Conservation (phyloP, 2,113 vertebrate genomes). For the Corythoichthys haematopterus region DNA sequence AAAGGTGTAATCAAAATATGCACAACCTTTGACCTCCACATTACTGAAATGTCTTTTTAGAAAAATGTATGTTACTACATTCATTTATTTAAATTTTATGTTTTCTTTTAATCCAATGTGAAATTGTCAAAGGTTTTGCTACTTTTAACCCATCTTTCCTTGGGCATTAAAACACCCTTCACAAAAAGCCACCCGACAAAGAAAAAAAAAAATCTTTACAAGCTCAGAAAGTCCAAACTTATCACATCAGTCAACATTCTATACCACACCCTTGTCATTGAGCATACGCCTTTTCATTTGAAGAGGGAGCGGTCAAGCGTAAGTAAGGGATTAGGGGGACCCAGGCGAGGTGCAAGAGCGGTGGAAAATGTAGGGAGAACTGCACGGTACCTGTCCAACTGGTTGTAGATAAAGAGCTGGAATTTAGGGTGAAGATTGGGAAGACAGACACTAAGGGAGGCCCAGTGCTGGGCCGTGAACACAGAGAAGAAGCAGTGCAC, state of each 20-base stretch:
- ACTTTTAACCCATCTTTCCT: slow-evolving; percentile 55
- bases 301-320: slow-evolving; percentile 63
- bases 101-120: neutral
- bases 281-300: slow-evolving; percentile 91
- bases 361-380: slow-evolving; percentile 43
- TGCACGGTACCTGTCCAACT: slow-evolving; percentile 99
- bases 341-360: slow-evolving; percentile 49
- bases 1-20: slow-evolving; percentile 48
- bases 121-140: slow-evolving; percentile 41
- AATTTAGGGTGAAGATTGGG: slow-evolving; percentile 98
- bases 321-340: slow-evolving; percentile 32
- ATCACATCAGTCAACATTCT: slow-evolving; percentile 35
- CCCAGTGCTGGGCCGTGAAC: slow-evolving; percentile 98
- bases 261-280: slow-evolving; percentile 49
- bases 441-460: slow-evolving; percentile 98
- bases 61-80: neutral
- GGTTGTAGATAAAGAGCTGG: slow-evolving; percentile 99
- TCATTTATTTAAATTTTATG: neutral
- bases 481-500: slow-evolving; percentile 99
- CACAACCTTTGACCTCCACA: slow-evolving; percentile 40
- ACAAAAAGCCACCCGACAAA: slow-evolving; percentile 34
- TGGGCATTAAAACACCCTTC: slow-evolving; percentile 29
- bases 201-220: slow-evolving; percentile 8
- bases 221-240: slow-evolving; percentile 10
- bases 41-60: neutral